Percentiles rank a stretch among this genome's conserved stretches.
Evolutionary conservation across 2,888 invertebrate genomes (phyloP).

Genomic region (Falcaria lacertinaria): DNA sequence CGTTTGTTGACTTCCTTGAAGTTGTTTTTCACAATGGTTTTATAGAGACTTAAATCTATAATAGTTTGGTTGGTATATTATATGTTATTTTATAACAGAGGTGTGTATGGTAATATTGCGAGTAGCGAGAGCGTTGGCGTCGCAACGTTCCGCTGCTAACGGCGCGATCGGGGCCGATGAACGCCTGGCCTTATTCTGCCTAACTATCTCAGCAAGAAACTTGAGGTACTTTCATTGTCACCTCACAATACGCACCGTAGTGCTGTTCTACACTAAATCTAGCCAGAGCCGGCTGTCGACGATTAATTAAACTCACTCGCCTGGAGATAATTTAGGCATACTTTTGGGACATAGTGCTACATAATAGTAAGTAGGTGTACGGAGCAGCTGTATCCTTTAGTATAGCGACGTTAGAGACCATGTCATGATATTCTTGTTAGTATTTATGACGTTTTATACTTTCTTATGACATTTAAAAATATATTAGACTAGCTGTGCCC

Average conservation of each 20-base stretch:
- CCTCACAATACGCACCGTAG: constrained; percentile 47
- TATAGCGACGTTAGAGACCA: too few species aligned
- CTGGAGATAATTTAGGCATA: not conserved
- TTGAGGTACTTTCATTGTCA: constrained; percentile 76
- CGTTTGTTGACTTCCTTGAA: not conserved
- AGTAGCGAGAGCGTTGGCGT: constrained; percentile 2
- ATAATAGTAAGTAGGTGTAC: not conserved
- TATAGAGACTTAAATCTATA: not conserved
- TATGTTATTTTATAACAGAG: not conserved
- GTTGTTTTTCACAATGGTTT: not conserved
- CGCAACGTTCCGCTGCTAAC: constrained; percentile 34
- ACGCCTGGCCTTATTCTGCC: constrained; percentile 75
- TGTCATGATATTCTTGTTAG: too few species aligned
- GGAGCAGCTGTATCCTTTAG: not conserved
- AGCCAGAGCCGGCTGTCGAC: constrained; percentile 1
- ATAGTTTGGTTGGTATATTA: not conserved
- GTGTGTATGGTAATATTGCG: constrained; percentile 1
- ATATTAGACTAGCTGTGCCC: too few species aligned
- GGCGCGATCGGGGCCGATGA: constrained; percentile 73
- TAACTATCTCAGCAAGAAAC: constrained; percentile 74
- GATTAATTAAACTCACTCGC: constrained; percentile 1
- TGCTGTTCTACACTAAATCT: constrained; percentile 4
- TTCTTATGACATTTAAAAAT: too few species aligned
- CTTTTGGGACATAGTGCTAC: not conserved
- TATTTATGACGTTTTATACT: too few species aligned